phyloP scores from a whole-genome alignment of 2,888 invertebrate genomes.

The Gortyna flavago region DNA sequence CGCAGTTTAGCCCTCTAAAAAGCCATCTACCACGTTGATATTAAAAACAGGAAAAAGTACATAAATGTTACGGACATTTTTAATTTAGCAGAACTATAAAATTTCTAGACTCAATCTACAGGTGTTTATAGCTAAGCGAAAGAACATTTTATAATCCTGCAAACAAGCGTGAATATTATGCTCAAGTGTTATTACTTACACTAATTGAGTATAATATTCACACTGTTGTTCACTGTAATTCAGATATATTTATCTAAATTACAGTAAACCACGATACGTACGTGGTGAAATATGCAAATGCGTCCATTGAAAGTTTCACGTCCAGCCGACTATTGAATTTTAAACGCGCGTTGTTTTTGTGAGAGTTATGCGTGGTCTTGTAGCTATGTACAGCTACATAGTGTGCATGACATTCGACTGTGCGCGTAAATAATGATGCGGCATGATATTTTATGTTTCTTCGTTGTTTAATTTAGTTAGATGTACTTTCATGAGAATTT shows the following conservation, averaged over 20 bases:
- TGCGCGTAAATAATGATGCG: slow-evolving; percentile 22
- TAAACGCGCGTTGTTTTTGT: slow-evolving; percentile 53
- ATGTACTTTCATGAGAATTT: slow-evolving; percentile 1
- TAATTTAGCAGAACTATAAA: slow-evolving; percentile 8
- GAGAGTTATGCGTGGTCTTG: slow-evolving; percentile 39
- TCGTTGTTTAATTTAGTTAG: neutral
- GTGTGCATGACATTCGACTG: slow-evolving; percentile 48
- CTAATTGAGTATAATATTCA: too few species aligned
- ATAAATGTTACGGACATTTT: neutral
- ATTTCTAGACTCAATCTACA: slow-evolving; percentile 32
- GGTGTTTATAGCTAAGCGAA: slow-evolving; percentile 12
- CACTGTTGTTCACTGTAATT: too few species aligned
- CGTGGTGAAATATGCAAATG: slow-evolving; percentile 61
- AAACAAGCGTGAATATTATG: slow-evolving; percentile 19
- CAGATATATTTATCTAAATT: slow-evolving; percentile 44
- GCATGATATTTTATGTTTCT: slow-evolving; percentile 37
- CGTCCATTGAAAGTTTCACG: slow-evolving; percentile 58
- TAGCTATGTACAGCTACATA: slow-evolving; percentile 12
- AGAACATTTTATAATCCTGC: slow-evolving; percentile 15
- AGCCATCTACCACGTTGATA: neutral
- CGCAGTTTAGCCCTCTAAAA: slow-evolving; percentile 11
- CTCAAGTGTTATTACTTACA: too few species aligned
- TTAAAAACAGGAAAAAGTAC: slow-evolving; percentile 5
- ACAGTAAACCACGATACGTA: slow-evolving; percentile 36
- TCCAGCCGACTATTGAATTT: slow-evolving; percentile 54